Conservation (phyloP, 2,888 invertebrate genomes). For the Philopedon plagiatum region DNA sequence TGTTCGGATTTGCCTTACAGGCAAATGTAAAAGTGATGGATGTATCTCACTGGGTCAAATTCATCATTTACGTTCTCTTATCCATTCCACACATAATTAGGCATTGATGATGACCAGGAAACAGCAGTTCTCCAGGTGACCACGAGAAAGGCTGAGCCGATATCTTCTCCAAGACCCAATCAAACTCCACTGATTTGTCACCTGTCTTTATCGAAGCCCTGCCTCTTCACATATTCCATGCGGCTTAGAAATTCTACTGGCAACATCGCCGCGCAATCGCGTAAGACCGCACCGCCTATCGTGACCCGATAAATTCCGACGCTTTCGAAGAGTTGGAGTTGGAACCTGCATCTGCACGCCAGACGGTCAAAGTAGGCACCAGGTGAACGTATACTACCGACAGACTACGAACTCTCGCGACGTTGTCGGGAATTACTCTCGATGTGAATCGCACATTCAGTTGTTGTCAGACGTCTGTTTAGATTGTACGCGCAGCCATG, state of each 20-base stretch:
- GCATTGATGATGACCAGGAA: slow-evolving; percentile 46
- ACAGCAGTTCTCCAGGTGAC: slow-evolving; percentile 58
- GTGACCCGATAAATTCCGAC: slow-evolving; percentile 63
- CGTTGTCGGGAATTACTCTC: slow-evolving; percentile 33
- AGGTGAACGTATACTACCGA: slow-evolving; percentile 56
- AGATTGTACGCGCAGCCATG: slow-evolving; percentile 37
- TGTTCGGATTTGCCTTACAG: slow-evolving; percentile 23
- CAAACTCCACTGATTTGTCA: slow-evolving; percentile 66
- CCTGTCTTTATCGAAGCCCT: slow-evolving; percentile 65
- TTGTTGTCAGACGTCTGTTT: slow-evolving; percentile 37
- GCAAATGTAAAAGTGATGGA: slow-evolving; percentile 61
- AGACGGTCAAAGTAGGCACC: slow-evolving; percentile 56
- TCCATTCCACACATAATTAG: slow-evolving; percentile 39
- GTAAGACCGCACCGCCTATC: slow-evolving; percentile 61
- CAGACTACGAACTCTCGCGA: slow-evolving; percentile 44
- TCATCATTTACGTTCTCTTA: slow-evolving; percentile 62
- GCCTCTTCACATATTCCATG: slow-evolving; percentile 63
- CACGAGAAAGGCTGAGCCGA: slow-evolving; percentile 62
- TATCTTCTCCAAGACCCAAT: slow-evolving; percentile 64
- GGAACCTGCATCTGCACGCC: slow-evolving; percentile 57
- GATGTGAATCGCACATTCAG: slow-evolving; percentile 25
- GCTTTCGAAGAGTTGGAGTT: slow-evolving; percentile 61
- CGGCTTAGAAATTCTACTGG: slow-evolving; percentile 64
- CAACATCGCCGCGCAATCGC: slow-evolving; percentile 64
- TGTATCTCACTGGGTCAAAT: slow-evolving; percentile 62